phyloP scores from a whole-genome alignment of 2,888 invertebrate genomes.

The Hypomecis punctinalis region DNA sequence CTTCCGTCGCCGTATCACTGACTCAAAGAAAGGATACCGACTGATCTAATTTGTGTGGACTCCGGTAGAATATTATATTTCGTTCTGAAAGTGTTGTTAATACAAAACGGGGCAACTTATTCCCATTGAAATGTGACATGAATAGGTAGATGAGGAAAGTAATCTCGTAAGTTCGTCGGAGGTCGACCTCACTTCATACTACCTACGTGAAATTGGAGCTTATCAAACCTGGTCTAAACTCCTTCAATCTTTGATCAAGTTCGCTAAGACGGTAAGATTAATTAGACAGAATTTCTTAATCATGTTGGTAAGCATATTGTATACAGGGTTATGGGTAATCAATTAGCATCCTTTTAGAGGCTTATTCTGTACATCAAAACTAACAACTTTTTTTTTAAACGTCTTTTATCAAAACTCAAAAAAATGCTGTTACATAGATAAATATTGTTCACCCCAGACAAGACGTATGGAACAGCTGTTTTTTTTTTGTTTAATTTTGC shows the following conservation, averaged over 20 bases:
- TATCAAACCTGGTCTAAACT: slow-evolving; percentile 39
- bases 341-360: no score
- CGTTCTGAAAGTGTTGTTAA: slow-evolving; percentile 22
- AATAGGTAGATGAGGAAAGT: slow-evolving; percentile 22
- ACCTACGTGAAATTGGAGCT: slow-evolving; percentile 36
- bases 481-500: no score
- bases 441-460: no score
- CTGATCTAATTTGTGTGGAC: slow-evolving; percentile 47
- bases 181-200: slow-evolving; percentile 26
- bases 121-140: slow-evolving; percentile 27
- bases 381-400: no score
- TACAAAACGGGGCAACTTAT: slow-evolving; percentile 26
- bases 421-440: no score
- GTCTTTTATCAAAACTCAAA: no score
- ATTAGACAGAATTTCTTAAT: slow-evolving; percentile 35
- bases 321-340: background rate
- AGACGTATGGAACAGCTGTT: no score
- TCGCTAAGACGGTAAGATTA: slow-evolving; percentile 34
- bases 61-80: slow-evolving; percentile 39
- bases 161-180: slow-evolving; percentile 36
- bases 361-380: no score
- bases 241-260: slow-evolving; percentile 38
- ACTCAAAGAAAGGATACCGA: slow-evolving; percentile 48
- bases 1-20: slow-evolving; percentile 46
- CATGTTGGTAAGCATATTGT: slow-evolving; percentile 16